A percentile compares a stretch with the other conserved stretches of the same genome.
These are phyloP conservation scores for Anagyrus pseudococci DNA, from an alignment of 2,888 invertebrate genomes.

Conservation along the genomic window DNA sequence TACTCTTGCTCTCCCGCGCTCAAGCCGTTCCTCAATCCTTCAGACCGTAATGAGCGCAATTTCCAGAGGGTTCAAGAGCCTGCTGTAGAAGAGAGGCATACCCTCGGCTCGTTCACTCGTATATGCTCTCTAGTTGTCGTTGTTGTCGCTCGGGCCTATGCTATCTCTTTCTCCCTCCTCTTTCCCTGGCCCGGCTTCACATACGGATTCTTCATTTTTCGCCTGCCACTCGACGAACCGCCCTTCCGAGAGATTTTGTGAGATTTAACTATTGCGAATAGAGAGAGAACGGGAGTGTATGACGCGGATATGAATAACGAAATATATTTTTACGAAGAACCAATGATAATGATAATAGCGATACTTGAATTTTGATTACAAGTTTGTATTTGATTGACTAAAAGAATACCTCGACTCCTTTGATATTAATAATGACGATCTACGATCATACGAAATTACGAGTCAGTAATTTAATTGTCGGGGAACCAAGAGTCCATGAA, in stretches of 20 bases:
- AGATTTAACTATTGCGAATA: not conserved
- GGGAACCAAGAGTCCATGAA: too few species aligned
- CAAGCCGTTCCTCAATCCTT: constrained; percentile 26
- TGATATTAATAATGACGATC: too few species aligned
- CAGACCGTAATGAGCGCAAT: constrained; percentile 28
- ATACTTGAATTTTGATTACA: too few species aligned
- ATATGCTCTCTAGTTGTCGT: not conserved
- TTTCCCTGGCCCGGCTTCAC: not conserved
- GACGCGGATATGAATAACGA: too few species aligned
- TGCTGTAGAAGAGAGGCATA: not conserved
- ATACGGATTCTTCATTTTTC: not conserved
- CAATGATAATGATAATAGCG: too few species aligned
- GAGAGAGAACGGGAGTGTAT: not conserved
- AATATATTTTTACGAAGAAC: too few species aligned
- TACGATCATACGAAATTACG: too few species aligned
- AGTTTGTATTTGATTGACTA: too few species aligned
- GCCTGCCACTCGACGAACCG: too few species aligned
- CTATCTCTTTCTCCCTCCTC: not conserved
- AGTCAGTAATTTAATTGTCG: too few species aligned
- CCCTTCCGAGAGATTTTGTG: not conserved
- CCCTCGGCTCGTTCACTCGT: not conserved
- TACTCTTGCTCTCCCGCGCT: not conserved
- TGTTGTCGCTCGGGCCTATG: not conserved
- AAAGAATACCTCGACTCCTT: too few species aligned
- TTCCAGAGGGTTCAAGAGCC: constrained; percentile 20